A percentile compares a stretch with the other conserved stretches of the same genome.
Evolutionary conservation across 53 echinoderm and acorn worm genomes (phyloP).

Genomic region (Holothuria scabra): DNA sequence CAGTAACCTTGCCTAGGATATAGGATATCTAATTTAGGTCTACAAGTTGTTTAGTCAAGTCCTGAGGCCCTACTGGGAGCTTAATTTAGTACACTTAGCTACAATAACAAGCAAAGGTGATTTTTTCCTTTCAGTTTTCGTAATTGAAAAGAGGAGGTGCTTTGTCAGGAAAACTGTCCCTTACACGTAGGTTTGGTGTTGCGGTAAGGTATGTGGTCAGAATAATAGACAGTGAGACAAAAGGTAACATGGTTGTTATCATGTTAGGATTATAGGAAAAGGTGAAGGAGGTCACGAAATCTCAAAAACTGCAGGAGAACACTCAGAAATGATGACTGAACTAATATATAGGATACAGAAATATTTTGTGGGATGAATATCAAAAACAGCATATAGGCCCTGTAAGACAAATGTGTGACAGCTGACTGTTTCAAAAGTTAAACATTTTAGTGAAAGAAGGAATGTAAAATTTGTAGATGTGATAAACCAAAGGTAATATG

Average conservation of each 20-base stretch:
- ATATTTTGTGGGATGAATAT: too few relatives aligned
- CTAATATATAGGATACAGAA: too few relatives aligned
- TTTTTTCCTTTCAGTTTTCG: slow-evolving; percentile 26
- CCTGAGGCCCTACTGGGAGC: slow-evolving; percentile 33
- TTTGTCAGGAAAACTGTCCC: slow-evolving; percentile 8
- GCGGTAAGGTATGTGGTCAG: not conserved
- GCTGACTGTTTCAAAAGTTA: too few relatives aligned
- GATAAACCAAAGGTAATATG: too few relatives aligned
- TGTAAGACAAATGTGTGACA: too few relatives aligned
- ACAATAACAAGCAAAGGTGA: slow-evolving; percentile 39
- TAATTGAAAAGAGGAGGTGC: slow-evolving; percentile 2
- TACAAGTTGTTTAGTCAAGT: slow-evolving; percentile 29
- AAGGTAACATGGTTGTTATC: slow-evolving; percentile 14
- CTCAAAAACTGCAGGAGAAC: too few relatives aligned
- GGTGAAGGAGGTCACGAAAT: too few relatives aligned
- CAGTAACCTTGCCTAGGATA: slow-evolving; percentile 21
- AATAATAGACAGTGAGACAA: slow-evolving; percentile 15
- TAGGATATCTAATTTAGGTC: slow-evolving; percentile 35
- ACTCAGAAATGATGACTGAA: too few relatives aligned
- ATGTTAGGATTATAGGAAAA: not conserved
- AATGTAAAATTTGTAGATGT: too few relatives aligned
- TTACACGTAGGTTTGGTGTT: slow-evolving; percentile 3
- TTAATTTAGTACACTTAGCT: slow-evolving; percentile 44
- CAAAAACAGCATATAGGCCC: too few relatives aligned
- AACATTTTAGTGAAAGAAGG: too few relatives aligned